Evolutionary conservation across 2,797 vertebrate genomes (phyloP), one percentile per base, ranked within the genome.

Genomic region (Menidia menidia): DNA sequence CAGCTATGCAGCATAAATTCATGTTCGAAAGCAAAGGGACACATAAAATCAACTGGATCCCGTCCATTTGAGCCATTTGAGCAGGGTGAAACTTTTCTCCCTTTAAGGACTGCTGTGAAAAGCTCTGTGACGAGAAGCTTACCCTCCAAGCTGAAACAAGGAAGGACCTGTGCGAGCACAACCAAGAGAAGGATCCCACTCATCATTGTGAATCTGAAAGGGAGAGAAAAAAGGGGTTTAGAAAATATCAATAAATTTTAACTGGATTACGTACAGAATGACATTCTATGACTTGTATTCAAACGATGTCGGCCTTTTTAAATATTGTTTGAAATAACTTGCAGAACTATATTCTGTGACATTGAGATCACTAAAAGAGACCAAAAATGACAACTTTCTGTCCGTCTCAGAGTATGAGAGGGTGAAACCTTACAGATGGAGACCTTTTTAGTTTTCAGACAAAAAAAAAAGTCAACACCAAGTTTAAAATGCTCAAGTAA

Each of bases 91-190:
- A 41, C 5, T 30, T 60, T 55, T 0, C 35, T 33, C 14, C 30
- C 25, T 66, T 54, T 44, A 57, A 44, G 53, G 25, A 31, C 57
- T 18, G 32, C 13, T 44, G 48, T 43, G 56, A 65, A 43, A 39
- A 66, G 44, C n/a, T 60, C 60, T 33, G 47, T 55, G 52, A 57
- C 30, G 19, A 62, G 50, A 66, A 31, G 45, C 96, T 95, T 94
- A 98, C 97, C 97, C 94, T 96, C 93, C 87, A 94, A 77, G 52
- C 93, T 92, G 0, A 87, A 93, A 80, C 91, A 95, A 53, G 94
- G 94, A 68, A 95, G 83, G 63, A 91, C 92, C 84, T 96, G 87
- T 90, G 95, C 39, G 65, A 96, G 69, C 68, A 96, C 87, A 60
- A 96, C 82, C 33, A 96, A 91, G 77, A 96, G 90, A 85, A 97